phyloP scores from a whole-genome alignment of 2,113 vertebrate species.

The Labeo rohita region DNA sequence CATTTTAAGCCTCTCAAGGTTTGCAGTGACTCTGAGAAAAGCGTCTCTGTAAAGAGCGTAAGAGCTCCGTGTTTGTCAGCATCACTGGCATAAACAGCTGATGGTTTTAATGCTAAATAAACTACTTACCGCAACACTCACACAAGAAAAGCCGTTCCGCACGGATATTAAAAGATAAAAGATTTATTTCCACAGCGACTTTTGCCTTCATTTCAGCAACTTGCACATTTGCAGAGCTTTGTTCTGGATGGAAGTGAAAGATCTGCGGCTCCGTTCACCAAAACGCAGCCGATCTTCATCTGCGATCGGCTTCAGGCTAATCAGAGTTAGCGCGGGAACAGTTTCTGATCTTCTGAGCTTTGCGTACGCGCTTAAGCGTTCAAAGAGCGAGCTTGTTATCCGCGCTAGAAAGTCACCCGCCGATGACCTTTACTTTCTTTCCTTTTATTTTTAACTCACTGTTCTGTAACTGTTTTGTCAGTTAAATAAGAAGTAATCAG shows the following conservation, averaged over 20 bases:
- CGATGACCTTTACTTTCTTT: neutral
- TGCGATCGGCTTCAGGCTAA: neutral
- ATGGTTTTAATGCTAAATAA: neutral
- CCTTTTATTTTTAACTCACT: neutral
- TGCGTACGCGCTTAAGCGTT: neutral
- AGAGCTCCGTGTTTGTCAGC: neutral
- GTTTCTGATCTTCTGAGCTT: conserved; percentile 36
- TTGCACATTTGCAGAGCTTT: neutral
- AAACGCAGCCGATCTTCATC: neutral
- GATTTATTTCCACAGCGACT: neutral
- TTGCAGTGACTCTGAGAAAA: no score
- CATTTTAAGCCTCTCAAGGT: neutral
- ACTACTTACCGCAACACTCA: neutral
- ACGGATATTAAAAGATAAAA: neutral
- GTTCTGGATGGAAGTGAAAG: neutral
- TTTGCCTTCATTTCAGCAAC: neutral
- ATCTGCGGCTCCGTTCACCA: neutral
- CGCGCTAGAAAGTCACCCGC: neutral
- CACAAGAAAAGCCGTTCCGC: neutral
- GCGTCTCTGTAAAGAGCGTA: no score
- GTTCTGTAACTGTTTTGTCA: neutral
- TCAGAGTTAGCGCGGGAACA: neutral
- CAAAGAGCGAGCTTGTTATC: conserved; percentile 36
- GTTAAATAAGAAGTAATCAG: neutral
- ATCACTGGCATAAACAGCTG: neutral